Conservation (phyloP, 1,140 invertebrate species). For the Caenorhabditis remanei region DNA sequence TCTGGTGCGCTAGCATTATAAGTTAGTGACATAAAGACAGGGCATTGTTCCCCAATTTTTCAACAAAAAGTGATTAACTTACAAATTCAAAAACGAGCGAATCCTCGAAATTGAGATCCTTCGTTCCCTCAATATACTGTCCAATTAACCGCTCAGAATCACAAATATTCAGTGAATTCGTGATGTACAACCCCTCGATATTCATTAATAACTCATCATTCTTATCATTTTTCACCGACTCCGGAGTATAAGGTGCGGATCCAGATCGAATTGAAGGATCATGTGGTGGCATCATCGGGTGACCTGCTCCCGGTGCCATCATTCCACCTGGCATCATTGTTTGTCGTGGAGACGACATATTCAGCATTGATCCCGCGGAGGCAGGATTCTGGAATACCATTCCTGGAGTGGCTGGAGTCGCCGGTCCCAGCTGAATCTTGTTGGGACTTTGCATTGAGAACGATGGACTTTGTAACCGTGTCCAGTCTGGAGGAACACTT, state of each 20-base stretch:
- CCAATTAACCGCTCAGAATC: background rate
- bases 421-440: conserved; percentile 16
- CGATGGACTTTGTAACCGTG: conserved; percentile 24
- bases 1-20: no score
- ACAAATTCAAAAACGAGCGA: background rate
- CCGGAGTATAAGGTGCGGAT: conserved; percentile 34
- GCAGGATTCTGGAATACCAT: conserved; percentile 44
- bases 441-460: conserved; percentile 37
- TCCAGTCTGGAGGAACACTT: conserved; percentile 49
- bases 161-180: background rate
- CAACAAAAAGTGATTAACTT: no score
- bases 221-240: conserved; percentile 42
- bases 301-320: background rate
- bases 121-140: conserved; percentile 4
- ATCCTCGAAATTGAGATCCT: conserved; percentile 10
- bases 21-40: no score
- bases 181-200: conserved; percentile 36
- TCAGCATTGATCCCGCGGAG: conserved; percentile 11
- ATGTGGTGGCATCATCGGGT: conserved; percentile 40
- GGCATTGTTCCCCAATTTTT: no score
- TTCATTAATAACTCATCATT: conserved; percentile 30
- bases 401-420: conserved; percentile 15
- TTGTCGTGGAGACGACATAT: conserved; percentile 31
- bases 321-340: background rate
- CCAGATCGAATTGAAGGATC: background rate